phyloP scores from a whole-genome alignment of 2,888 invertebrate species.

The Himalopsyche anomala region DNA sequence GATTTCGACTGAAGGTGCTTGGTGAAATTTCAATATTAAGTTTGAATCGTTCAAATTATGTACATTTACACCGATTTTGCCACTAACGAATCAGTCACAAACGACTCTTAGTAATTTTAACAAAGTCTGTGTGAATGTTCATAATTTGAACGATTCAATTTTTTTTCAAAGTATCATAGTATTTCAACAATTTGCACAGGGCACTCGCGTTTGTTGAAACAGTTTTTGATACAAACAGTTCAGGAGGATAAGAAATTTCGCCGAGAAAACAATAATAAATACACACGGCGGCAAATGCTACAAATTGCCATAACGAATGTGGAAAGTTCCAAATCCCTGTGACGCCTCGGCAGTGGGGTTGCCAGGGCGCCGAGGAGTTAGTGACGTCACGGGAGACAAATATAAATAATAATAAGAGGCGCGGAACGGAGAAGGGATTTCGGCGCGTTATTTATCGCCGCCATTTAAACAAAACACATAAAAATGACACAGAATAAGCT shows the following conservation, averaged over 20 bases:
- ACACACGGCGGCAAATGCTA: conserved; percentile 13
- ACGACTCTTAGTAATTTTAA: too few relatives aligned
- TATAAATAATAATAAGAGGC: conserved; percentile 64
- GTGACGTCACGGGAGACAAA: conserved; percentile 56
- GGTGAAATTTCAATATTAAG: too few relatives aligned
- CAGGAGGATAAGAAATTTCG: background rate
- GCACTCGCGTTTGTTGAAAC: too few relatives aligned
- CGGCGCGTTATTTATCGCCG: conserved; percentile 65
- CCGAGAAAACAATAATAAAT: conserved; percentile 18
- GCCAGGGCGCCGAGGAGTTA: conserved; percentile 13
- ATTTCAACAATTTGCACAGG: too few relatives aligned
- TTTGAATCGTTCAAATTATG: too few relatives aligned
- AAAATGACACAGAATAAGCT: conserved; percentile 66
- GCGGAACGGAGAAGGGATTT: conserved; percentile 65
- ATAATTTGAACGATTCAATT: too few relatives aligned
- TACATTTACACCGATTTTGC: too few relatives aligned
- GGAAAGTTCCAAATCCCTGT: conserved; percentile 28
- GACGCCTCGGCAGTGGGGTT: conserved; percentile 3
- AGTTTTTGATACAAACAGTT: too few relatives aligned
- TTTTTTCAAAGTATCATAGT: too few relatives aligned
- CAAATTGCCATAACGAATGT: conserved; percentile 34
- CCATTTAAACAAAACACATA: conserved; percentile 66
- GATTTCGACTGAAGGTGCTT: too few relatives aligned
- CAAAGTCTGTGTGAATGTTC: too few relatives aligned
- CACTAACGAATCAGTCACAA: too few relatives aligned